Conservation (phyloP, 1,140 invertebrate species). For the Bombus picipes region DNA sequence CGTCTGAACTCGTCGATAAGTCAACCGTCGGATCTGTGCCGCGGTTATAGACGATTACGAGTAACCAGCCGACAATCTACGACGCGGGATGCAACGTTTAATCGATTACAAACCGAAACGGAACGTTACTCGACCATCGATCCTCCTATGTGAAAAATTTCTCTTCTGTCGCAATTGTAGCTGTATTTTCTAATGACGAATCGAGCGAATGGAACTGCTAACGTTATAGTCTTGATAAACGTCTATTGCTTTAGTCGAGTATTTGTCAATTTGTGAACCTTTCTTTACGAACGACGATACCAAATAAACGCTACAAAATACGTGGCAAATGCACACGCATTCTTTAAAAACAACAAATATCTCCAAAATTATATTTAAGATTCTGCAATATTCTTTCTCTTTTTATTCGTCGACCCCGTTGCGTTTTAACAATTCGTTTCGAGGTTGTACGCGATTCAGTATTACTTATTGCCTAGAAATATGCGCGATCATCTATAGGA, state of each 20-base stretch:
- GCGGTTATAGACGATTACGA: constrained; percentile 39
- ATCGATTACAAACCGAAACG: constrained; percentile 35
- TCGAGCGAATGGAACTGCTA: neutral
- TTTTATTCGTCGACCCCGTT: neutral
- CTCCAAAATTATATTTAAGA: neutral
- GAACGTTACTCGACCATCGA: neutral
- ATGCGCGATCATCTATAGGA: neutral
- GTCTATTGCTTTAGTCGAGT: neutral
- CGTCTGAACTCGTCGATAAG: constrained; percentile 31
- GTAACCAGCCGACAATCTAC: neutral
- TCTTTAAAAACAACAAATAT: neutral
- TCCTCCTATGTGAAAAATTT: neutral
- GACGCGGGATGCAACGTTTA: constrained; percentile 2
- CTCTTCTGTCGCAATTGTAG: neutral
- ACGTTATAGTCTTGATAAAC: neutral
- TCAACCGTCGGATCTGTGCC: constrained; percentile 22
- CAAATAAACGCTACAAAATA: neutral
- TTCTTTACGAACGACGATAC: neutral
- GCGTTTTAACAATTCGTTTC: neutral
- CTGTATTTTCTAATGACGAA: neutral
- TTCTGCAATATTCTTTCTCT: neutral
- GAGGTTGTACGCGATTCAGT: accelerated
- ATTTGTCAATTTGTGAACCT: neutral
- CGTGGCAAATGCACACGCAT: neutral
- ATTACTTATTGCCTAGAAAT: neutral